Conservation (phyloP, 2,888 invertebrate genomes). For the Tetropium fuscum region DNA sequence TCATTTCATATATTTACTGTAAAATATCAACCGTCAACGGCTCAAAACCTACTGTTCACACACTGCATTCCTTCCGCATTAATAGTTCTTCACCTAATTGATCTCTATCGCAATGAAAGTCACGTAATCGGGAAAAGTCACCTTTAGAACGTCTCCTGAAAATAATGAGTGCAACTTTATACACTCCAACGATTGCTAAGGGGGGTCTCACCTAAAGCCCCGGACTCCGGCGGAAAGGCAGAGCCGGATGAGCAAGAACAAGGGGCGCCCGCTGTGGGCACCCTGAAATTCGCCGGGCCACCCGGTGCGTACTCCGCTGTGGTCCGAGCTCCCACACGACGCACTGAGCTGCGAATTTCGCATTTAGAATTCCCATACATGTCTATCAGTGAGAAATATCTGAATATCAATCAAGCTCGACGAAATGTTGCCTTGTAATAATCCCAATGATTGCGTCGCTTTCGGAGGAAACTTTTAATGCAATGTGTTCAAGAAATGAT, state of each 20-base stretch:
- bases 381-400: no score
- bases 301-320: constrained; percentile 49
- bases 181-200: constrained; percentile 12
- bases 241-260: constrained; percentile 48
- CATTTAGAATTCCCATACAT: constrained; percentile 10
- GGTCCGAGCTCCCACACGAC: constrained; percentile 59
- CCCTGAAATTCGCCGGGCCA: constrained; percentile 35
- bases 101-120: constrained; percentile 10
- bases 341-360: constrained; percentile 52
- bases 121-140: constrained; percentile 24
- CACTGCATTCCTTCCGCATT: constrained; percentile 37
- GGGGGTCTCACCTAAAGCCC: neutral
- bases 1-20: no score
- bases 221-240: constrained; percentile 26
- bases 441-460: no score
- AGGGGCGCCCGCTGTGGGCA: constrained; percentile 33
- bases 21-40: no score
- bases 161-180: constrained; percentile 31
- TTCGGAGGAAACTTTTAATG: no score
- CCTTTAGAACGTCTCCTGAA: no score
- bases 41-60: no score
- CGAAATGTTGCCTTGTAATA: no score
- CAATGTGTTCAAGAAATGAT: no score
- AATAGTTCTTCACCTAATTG: constrained; percentile 5
- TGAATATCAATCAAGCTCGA: no score